Evolutionary conservation across 1,140 invertebrate genomes (phyloP).

Genomic region (Leptopilina boulardi): DNA sequence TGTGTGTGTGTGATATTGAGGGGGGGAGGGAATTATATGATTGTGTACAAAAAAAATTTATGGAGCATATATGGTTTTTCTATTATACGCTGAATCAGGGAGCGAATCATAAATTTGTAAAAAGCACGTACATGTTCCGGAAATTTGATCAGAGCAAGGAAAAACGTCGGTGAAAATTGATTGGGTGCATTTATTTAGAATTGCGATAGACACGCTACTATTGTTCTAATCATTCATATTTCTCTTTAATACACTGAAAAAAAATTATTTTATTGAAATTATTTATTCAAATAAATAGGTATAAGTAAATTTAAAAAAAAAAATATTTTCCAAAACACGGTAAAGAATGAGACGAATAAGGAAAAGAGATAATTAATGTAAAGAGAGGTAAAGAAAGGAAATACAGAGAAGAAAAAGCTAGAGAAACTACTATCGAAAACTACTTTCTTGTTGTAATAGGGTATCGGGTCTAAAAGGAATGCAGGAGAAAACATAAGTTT

Average conservation of each 20-base stretch:
- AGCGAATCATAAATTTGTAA: not conserved
- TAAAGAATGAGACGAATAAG: not conserved
- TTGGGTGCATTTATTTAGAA: not conserved
- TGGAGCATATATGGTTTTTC: not conserved
- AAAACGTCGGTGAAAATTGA: not conserved
- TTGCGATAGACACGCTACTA: not conserved
- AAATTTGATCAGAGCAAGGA: not conserved
- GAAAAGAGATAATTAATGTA: not conserved
- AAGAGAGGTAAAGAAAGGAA: not conserved
- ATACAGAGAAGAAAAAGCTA: not conserved
- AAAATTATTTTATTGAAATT: too few species aligned
- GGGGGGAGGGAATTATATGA: too few species aligned
- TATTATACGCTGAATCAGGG: not conserved
- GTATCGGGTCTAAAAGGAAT: not conserved
- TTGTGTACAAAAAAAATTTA: too few species aligned
- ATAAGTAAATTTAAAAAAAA: too few species aligned
- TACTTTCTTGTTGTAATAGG: slow-evolving; percentile 19
- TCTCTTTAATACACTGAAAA: too few species aligned
- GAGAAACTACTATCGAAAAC: slow-evolving; percentile 11
- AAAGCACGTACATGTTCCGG: not conserved
- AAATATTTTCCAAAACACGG: too few species aligned
- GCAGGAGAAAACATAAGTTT: slow-evolving; percentile 9
- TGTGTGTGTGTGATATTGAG: too few species aligned
- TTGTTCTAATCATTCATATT: too few species aligned
- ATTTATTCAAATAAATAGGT: too few species aligned